Evolutionary conservation across 2,888 invertebrate genomes (phyloP), one percentile per base, ranked within the genome.

Genomic region (Drosophila multiciliata): DNA sequence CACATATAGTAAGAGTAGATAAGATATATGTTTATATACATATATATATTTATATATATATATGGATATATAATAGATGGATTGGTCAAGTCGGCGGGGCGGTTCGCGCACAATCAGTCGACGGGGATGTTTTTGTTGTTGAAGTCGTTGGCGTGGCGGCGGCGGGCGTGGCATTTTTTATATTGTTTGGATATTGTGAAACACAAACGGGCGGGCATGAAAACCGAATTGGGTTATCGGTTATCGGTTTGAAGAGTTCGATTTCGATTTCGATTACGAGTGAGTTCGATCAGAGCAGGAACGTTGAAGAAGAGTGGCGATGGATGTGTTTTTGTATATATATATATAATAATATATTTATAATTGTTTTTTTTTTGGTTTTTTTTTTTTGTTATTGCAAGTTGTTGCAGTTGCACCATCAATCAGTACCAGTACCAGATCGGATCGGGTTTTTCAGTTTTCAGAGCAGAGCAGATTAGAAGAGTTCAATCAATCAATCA

Each of bases 401-500:
- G 67, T 80, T 78, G 73, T 53, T 53, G 52, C 78, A 79, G 85
- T 87, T 85, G 88, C 82, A 85, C 85, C 85, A 85, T 88, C 85
- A 86, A 88, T 80, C 88, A 85, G 85, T 85, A 85, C 86, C 85
- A 85, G 73, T 88, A 86, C 85, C 85, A 85, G 85, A 85, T 88
- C 88, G 85, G 88, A 86, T 88, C 85, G 78, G 75, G 75, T 73
- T 82, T 45, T 66, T 73, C 83, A 80, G 82, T 86, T 81, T 85
- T 88, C 87, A 85, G 85, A 85, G 88, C 85, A 85, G 85, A 85
- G 85, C 85, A 85, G 85, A 85, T 88, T 83, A 88, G 85, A 85
- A 82, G 78, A 83, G 80, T 77, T 82, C 84, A 80, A 78, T 82
- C 83, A 83, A 80, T 85, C 83, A 88, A 76, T 84, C 76, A 82